Evolutionary conservation across 2,797 vertebrate species (phyloP).

Genomic region (Peromyscus aztecus): DNA sequence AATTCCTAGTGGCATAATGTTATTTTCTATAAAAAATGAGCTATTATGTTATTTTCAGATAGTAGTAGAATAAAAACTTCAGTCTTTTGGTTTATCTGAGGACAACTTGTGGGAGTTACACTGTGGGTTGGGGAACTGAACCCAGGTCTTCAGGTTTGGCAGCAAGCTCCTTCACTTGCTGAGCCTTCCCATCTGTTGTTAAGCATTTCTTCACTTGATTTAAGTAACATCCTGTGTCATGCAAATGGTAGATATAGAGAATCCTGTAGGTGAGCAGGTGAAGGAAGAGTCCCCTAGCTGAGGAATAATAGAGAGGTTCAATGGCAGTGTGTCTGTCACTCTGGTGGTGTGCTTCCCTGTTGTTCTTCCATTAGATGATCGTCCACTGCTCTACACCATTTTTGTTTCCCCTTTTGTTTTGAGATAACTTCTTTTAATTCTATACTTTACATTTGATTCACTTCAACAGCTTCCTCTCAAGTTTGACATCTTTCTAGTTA

Average conservation of each 20-base stretch:
- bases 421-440: not conserved
- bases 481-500: not conserved
- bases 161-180: not conserved
- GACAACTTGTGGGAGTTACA: not conserved
- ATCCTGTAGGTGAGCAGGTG: not conserved
- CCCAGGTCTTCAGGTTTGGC: not conserved
- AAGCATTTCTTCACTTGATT: not conserved
- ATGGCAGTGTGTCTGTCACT: not conserved
- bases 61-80: not conserved
- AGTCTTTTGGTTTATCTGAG: not conserved
- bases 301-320: not conserved
- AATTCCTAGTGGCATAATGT: not conserved
- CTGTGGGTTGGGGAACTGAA: too few relatives aligned
- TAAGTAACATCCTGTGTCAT: not conserved
- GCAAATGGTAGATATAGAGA: not conserved
- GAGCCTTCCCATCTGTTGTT: not conserved
- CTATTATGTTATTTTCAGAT: not conserved
- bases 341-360: not conserved
- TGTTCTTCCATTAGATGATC: not conserved
- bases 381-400: not conserved
- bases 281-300: not conserved
- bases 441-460: not conserved
- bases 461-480: not conserved
- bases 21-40: not conserved
- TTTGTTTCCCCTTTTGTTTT: not conserved